Percentiles rank a stretch among this genome's conserved stretches.
Evolutionary conservation across 1,140 invertebrate species (phyloP).

Genomic region (Drosophila sucinea): DNA sequence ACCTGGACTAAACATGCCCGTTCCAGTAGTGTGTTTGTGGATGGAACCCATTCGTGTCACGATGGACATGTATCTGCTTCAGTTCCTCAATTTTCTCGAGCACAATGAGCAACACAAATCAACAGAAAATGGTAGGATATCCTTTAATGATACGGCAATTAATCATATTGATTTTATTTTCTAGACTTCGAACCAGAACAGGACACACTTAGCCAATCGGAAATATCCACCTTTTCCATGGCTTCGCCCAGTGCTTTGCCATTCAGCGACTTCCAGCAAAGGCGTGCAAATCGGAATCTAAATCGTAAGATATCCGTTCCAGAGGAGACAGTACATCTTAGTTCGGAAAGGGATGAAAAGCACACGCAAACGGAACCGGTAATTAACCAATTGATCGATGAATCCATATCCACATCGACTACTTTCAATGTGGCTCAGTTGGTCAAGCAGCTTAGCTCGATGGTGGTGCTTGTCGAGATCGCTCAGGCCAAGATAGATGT

Average conservation of each 20-base stretch:
- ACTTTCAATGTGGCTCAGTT: constrained; percentile 29
- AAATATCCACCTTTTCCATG: constrained; percentile 48
- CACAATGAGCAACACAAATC: constrained; percentile 1
- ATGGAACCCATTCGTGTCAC: constrained; percentile 62
- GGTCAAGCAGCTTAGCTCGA: constrained; percentile 37
- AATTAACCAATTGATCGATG: background rate
- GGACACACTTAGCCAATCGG: constrained; percentile 33
- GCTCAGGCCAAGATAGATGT: constrained; percentile 55
- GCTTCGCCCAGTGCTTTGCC: constrained; percentile 29
- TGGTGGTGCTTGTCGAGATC: constrained; percentile 61
- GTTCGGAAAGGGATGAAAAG: constrained; percentile 74
- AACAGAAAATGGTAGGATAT: constrained; percentile 41
- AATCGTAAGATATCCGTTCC: constrained; percentile 61
- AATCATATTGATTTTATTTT: background rate
- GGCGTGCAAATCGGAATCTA: constrained; percentile 42
- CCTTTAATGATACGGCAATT: background rate
- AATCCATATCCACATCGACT: background rate
- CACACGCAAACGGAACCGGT: constrained; percentile 43
- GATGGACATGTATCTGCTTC: constrained; percentile 60
- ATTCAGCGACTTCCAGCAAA: constrained; percentile 37
- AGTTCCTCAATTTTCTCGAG: constrained; percentile 59
- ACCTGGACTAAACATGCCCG: constrained; percentile 2
- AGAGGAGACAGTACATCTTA: constrained; percentile 75
- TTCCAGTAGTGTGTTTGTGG: constrained; percentile 62
- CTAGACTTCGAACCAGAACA: constrained; percentile 30